Conservation (phyloP, 1,140 invertebrate species). For the Conus ventricosus region DNA sequence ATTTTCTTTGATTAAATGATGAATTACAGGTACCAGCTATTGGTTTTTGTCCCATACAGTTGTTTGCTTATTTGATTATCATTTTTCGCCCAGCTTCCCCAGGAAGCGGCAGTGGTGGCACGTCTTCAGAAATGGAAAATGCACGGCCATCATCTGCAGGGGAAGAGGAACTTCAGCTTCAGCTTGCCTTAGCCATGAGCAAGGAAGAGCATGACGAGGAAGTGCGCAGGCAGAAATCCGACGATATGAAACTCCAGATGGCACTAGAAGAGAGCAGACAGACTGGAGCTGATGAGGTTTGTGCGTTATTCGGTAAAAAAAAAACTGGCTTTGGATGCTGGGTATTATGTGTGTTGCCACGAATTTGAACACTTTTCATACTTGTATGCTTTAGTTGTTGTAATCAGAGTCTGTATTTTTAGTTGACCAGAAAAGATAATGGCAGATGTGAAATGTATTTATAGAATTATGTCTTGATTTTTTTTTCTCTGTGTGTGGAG, state of each 20-base stretch:
- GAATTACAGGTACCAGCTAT: too few relatives aligned
- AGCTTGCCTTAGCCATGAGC: conserved; percentile 98
- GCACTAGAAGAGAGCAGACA: conserved; percentile 94
- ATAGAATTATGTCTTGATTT: neutral
- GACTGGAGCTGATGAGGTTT: conserved; percentile 40
- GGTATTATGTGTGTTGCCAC: neutral
- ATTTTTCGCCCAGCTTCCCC: conserved; percentile 51
- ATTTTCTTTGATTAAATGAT: too few relatives aligned
- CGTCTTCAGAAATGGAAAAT: conserved; percentile 88
- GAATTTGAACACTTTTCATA: neutral
- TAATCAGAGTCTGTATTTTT: neutral
- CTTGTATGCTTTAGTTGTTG: neutral
- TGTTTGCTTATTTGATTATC: conserved; percentile 5
- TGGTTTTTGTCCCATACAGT: neutral
- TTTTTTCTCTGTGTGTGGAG: neutral
- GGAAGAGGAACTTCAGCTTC: conserved; percentile 98
- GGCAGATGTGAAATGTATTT: too few relatives aligned
- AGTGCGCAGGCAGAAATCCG: conserved; percentile 92
- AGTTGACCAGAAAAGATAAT: neutral
- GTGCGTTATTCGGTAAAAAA: neutral
- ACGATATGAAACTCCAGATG: conserved; percentile 84
- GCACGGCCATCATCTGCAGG: conserved; percentile 95
- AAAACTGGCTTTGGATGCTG: neutral
- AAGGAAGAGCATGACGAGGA: conserved; percentile 98
- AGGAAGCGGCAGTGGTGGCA: conserved; percentile 56